These are phyloP conservation scores for Sebastes alutus DNA, from an alignment of 2,797 vertebrate species.

Conservation along the genomic window DNA sequence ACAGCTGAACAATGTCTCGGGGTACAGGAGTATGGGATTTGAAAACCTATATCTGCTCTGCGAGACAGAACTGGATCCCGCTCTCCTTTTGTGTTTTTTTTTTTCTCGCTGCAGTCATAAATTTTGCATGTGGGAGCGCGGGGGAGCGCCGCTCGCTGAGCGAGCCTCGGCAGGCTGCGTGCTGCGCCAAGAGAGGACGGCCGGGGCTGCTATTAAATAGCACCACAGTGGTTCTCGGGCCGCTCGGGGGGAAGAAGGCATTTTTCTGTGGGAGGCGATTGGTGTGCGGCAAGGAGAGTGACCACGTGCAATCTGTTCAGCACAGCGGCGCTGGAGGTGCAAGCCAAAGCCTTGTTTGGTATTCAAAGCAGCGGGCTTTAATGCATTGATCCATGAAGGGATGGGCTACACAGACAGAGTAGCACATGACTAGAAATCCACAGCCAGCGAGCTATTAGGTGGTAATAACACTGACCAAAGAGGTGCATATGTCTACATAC, in stretches of 20 bases:
- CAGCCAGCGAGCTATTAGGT: conserved; percentile 56
- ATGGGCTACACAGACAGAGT: conserved; percentile 60
- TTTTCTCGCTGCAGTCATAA: conserved; percentile 66
- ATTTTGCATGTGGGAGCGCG: conserved; percentile 68
- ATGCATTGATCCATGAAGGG: conserved; percentile 77
- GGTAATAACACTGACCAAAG: conserved; percentile 55
- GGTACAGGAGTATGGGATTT: conserved; percentile 72
- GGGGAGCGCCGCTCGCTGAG: conserved; percentile 44
- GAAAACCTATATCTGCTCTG: conserved; percentile 77
- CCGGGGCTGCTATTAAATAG: conserved; percentile 63
- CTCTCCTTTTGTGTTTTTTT: conserved; percentile 60
- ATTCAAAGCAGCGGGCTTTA: conserved; percentile 70
- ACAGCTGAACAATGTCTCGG: conserved; percentile 65
- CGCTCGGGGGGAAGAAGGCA: conserved; percentile 22
- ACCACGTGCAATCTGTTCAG: conserved; percentile 62
- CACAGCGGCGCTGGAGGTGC: conserved; percentile 53
- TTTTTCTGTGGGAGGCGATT: conserved; percentile 44
- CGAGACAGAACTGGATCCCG: conserved; percentile 72
- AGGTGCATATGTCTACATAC: conserved; percentile 33
- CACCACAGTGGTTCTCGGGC: conserved; percentile 36
- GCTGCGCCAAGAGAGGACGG: conserved; percentile 51
- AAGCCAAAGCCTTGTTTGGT: conserved; percentile 66
- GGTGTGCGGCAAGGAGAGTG: conserved; percentile 49
- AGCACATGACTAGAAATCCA: conserved; percentile 67
- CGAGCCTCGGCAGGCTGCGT: conserved; percentile 39